Evolutionary conservation across 2,113 vertebrate genomes (phyloP).

Genomic region (Tenrec ecaudatus): DNA sequence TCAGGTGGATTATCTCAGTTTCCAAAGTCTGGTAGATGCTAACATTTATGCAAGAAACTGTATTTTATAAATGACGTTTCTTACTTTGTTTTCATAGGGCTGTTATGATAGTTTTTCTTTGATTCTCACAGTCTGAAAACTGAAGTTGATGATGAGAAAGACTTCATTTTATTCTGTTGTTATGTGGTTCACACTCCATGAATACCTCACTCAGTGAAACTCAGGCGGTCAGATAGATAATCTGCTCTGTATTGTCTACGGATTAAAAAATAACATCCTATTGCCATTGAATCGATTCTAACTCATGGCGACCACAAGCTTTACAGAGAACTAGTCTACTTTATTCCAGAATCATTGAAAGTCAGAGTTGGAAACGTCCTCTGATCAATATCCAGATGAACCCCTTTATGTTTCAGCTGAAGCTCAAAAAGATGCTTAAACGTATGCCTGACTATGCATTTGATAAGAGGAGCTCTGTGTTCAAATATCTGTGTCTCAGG

Average conservation of each 20-base stretch:
- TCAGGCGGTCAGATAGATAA: not conserved
- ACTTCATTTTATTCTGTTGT: not conserved
- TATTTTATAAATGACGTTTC: not conserved
- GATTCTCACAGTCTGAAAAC: slow-evolving; percentile 30
- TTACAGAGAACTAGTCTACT: not conserved
- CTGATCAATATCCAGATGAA: not conserved
- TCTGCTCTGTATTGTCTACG: not conserved
- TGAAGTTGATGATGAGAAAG: not conserved
- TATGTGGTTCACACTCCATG: not conserved
- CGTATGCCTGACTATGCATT: not conserved
- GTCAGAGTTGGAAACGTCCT: not conserved
- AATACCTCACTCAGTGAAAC: not conserved
- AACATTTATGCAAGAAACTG: slow-evolving; percentile 16
- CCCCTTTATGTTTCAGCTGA: not conserved
- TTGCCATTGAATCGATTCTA: not conserved
- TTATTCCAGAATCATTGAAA: not conserved
- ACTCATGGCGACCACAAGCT: not conserved
- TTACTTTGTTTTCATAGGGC: not conserved
- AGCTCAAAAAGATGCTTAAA: not conserved
- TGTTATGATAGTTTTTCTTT: not conserved
- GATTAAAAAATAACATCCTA: not conserved
- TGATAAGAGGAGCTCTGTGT: slow-evolving; percentile 3
- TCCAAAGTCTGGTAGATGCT: slow-evolving; percentile 4
- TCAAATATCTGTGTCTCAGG: slow-evolving; percentile 17
- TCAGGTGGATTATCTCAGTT: not conserved